phyloP scores from a whole-genome alignment of 1,140 invertebrate genomes.

The Tetramorium parvispinum region DNA sequence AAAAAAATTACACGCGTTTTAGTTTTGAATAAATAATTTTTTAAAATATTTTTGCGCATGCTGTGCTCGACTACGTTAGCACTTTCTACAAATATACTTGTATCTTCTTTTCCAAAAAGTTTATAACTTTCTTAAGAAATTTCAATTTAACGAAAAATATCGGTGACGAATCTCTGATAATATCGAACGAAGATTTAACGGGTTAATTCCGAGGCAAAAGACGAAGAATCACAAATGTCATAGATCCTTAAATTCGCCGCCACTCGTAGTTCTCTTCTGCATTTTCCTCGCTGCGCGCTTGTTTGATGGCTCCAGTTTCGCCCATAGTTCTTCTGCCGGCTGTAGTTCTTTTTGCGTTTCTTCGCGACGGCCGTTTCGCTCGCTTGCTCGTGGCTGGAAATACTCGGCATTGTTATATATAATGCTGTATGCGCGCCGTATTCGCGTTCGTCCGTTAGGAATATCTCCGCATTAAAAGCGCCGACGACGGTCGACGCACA shows the following conservation, averaged over 20 bases:
- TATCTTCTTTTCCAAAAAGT: background rate
- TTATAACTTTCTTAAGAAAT: background rate
- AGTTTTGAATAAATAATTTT: background rate
- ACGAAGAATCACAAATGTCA: slow-evolving; percentile 19
- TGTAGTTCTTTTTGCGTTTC: slow-evolving; percentile 52
- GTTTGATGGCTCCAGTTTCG: slow-evolving; percentile 41
- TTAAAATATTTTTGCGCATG: background rate
- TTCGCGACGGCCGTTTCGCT: slow-evolving; percentile 46
- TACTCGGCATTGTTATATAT: slow-evolving; percentile 48
- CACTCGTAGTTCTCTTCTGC: background rate
- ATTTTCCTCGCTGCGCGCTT: slow-evolving; percentile 14
- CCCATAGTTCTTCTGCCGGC: slow-evolving; percentile 18
- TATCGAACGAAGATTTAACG: background rate
- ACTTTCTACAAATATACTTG: background rate
- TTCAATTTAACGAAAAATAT: background rate
- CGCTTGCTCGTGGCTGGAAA: slow-evolving; percentile 25
- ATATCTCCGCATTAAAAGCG: slow-evolving; percentile 55
- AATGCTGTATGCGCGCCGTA: slow-evolving; percentile 11
- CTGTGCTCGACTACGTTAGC: background rate
- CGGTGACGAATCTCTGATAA: background rate
- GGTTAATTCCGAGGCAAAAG: slow-evolving; percentile 7
- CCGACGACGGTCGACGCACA: slow-evolving; percentile 17
- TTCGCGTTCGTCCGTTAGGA: slow-evolving; percentile 28
- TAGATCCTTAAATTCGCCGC: background rate
- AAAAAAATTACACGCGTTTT: background rate